Base-by-base conservation (phyloP, 2,888 invertebrate genomes). In the Eupithecia vulgata region DNA sequence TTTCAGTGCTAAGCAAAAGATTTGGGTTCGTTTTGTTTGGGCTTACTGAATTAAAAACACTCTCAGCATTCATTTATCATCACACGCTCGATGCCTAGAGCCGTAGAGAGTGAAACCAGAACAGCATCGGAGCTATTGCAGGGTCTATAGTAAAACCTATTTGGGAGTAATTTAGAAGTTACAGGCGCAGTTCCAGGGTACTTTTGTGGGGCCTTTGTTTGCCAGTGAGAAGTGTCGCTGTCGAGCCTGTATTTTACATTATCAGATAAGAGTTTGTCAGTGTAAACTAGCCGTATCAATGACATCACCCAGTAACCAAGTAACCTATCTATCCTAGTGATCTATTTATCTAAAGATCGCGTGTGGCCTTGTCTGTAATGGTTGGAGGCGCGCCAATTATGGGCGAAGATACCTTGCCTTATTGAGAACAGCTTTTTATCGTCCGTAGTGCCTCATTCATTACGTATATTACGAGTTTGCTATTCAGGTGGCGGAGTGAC, bases 271-370 rank as follows among this genome's bases (percentile, higher is more conserved):
- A 10, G 10, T 21, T 52, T 52, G 21, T 48, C 64, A 37, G 61
- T 71, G 34, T 21, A 70, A 73, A 52, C 30, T 62, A 74, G 52
- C 74, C 48, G 71, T 52, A 66, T 59, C 30, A 59, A 61, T 48
- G 48, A 66, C 68, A 68, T 71, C 62, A 48, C 35, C 42, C 62
- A 68, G 61, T 45, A 68, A 48, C 69, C 71, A 37, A 74, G 25
- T 74, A 57, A 71, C 71, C 74, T 62, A 74, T 66, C 52, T 62
- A 72, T 62, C 45, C 42, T 67, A 65, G 35, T 57, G 64, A 21
- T 65, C 76, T 78, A 69, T 71, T 75, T 64, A 40, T 52, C 72
- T 59, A 5, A 71, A 69, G 71, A 74, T 74, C 67, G 71, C 74
- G 74, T 72, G 74, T 42, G 71, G 61, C 74, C 74, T 74, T 70